A percentile compares a stretch with the other conserved stretches of the same genome.
Conservation (phyloP, 1,140 invertebrate genomes). For the Leptinotarsa texana region DNA sequence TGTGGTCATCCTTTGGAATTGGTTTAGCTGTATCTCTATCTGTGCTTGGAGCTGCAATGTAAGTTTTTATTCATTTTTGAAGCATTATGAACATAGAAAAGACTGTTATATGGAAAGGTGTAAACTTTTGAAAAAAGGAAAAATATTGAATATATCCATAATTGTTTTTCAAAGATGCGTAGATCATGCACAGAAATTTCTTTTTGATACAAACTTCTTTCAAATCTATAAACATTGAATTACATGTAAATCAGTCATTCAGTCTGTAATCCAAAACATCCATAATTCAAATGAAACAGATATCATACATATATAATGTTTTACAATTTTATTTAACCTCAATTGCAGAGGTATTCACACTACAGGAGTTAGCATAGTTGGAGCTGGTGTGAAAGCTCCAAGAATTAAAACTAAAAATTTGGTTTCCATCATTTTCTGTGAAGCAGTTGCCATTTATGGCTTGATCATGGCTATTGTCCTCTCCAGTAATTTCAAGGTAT, state of each 20-base stretch:
- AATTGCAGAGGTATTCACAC: slow-evolving; percentile 84
- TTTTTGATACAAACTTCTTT: too few relatives aligned
- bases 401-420: slow-evolving; percentile 99
- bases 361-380: slow-evolving; percentile 94
- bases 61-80: slow-evolving; percentile 50
- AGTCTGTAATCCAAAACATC: too few relatives aligned
- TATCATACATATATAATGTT: not conserved
- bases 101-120: too few relatives aligned
- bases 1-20: slow-evolving; percentile 93
- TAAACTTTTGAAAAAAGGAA: too few relatives aligned
- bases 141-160: too few relatives aligned
- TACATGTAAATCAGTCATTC: too few relatives aligned
- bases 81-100: too few relatives aligned
- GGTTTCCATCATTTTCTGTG: slow-evolving; percentile 94
- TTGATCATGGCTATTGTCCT: slow-evolving; percentile 91
- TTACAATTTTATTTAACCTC: not conserved
- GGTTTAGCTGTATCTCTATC: slow-evolving; percentile 91
- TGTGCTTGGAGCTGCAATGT: slow-evolving; percentile 95
- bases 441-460: slow-evolving; percentile 93
- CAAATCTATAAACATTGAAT: too few relatives aligned
- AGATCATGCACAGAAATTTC: too few relatives aligned
- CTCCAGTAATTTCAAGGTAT: slow-evolving; percentile 41
- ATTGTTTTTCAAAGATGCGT: too few relatives aligned
- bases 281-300: too few relatives aligned
- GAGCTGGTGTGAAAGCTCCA: slow-evolving; percentile 97